These are phyloP conservation scores for Papilio helenus DNA, from an alignment of 1,140 invertebrate genomes.

Conservation along the genomic window DNA sequence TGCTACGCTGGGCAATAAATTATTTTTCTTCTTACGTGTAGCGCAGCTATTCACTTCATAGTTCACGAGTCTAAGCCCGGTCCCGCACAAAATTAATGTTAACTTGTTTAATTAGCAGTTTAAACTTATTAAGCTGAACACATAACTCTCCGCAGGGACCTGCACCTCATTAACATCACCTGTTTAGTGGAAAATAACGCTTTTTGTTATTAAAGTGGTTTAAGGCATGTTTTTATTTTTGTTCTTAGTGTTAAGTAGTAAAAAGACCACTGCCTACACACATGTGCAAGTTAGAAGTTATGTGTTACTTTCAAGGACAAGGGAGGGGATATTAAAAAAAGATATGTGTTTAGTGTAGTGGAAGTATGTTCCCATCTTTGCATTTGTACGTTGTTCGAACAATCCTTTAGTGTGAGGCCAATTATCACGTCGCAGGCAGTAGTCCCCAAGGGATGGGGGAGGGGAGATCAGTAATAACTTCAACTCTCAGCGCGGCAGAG, in stretches of 20 bases:
- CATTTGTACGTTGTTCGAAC: background rate
- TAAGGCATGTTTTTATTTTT: background rate
- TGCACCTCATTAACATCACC: background rate
- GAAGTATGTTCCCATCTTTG: no score
- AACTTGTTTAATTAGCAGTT: background rate
- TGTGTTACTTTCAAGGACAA: no score
- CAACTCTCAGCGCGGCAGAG: background rate
- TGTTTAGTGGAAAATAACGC: background rate
- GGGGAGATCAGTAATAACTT: background rate
- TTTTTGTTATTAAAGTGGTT: background rate
- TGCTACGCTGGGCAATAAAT: background rate
- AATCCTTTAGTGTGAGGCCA: background rate
- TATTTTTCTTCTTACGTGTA: background rate
- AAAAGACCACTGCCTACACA: no score
- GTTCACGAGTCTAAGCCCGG: background rate
- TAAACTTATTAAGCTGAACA: conserved; percentile 2
- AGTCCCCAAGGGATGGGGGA: background rate
- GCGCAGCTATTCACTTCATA: background rate
- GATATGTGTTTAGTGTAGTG: no score
- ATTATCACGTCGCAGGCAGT: background rate
- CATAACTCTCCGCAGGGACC: conserved; percentile 11
- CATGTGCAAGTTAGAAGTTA: no score
- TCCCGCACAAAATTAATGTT: background rate
- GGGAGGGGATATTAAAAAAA: no score
- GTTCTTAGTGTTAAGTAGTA: no score